Evolutionary conservation across 2,888 invertebrate genomes (phyloP), one percentile per base, ranked within the genome.

Genomic region (Drosophila koepferae): DNA sequence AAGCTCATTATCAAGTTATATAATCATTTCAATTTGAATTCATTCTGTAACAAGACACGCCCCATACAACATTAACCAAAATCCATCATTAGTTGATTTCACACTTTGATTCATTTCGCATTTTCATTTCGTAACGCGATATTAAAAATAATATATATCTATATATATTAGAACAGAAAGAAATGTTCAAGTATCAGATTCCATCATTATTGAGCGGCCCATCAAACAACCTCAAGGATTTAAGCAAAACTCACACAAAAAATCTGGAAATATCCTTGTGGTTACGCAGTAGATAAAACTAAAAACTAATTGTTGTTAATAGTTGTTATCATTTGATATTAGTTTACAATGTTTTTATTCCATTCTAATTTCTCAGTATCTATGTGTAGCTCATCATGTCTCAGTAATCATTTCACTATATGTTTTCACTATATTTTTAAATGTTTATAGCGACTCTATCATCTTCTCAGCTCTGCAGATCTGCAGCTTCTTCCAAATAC

Each of bases 201-300:
- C 93, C 93, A 93, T 92, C 93, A 93, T 93, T 93, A 90, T 90
- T 92, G 91, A 93, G 93, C 92, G 93, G 93, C 93, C 93, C 93
- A 93, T 92, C 91, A 90, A 91, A 86, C 68, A 72, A 84, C 71
- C 69, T 77, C 68, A 81, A 85, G 79, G 81, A 82, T 49, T 70
- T 72, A 74, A 69, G 51, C 66, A 54, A 60, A 71, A 61, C 63
- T 44, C 58, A 72, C 60, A 67, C 53, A 64, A 66, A 88, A 64
- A 69, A 88, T 74, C 72, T 77, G 85, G 80, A 84, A 72, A 36
- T 59, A 66, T 67, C 76, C 65, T 68, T 72, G 59, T 81, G 84
- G 62, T 87, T 77, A 79, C 74, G 67, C 78, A 89, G 83, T 84
- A 86, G 82, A 89, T 74, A 76, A 74, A 72, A 44, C 56, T 56